Conservation (phyloP, 2,113 vertebrate species). For the Gasterosteus aculeatus region DNA sequence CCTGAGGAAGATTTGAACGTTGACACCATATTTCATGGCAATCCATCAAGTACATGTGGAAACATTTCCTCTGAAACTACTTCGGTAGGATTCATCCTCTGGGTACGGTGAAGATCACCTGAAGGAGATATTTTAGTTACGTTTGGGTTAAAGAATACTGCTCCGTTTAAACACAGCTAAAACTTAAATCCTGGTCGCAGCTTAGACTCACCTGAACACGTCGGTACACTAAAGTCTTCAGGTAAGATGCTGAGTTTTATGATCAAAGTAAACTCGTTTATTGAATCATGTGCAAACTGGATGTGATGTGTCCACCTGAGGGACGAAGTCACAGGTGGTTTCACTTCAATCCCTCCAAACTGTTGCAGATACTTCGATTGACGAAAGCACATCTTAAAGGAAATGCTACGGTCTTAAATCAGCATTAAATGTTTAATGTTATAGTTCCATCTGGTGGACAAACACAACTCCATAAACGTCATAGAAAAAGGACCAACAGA, state of each 20-base stretch:
- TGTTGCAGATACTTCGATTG: no score
- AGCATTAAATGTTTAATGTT: not conserved
- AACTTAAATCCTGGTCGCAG: not conserved
- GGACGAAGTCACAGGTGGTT: not conserved
- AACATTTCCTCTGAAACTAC: no score
- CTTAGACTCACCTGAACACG: not conserved
- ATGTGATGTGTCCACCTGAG: not conserved
- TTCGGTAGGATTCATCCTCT: not conserved
- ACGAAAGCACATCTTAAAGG: no score
- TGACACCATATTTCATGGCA: not conserved
- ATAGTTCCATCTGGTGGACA: conserved; percentile 54
- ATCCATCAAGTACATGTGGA: not conserved
- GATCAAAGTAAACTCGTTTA: not conserved
- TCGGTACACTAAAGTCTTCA: not conserved
- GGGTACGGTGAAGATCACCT: not conserved
- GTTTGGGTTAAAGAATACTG: not conserved
- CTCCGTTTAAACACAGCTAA: no score
- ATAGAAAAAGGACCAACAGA: not conserved
- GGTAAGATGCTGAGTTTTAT: conserved; percentile 2
- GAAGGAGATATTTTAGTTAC: not conserved
- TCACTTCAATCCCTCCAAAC: not conserved
- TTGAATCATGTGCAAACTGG: not conserved
- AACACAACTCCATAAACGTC: fast-evolving
- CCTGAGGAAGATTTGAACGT: not conserved
- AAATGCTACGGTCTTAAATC: no score